These are phyloP conservation scores for Myzus persicae DNA, from an alignment of 1,140 invertebrate species.

Conservation along the genomic window DNA sequence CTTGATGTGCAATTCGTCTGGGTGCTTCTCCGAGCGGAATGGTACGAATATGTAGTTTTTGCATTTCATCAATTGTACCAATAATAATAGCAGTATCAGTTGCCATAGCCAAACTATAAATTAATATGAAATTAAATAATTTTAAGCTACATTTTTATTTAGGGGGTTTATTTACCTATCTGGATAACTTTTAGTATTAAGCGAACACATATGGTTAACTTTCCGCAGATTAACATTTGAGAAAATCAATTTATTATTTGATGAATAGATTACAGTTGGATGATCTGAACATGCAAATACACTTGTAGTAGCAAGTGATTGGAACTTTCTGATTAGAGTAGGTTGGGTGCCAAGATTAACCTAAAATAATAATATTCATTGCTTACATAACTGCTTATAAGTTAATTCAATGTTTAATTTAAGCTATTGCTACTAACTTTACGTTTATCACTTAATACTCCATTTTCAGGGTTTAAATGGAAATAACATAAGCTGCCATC, in stretches of 20 bases:
- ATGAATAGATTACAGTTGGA: slow-evolving; percentile 98
- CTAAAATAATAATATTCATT: slow-evolving; percentile 61
- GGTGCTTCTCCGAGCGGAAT: slow-evolving; percentile 94
- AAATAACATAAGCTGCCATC: slow-evolving; percentile 99
- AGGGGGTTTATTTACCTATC: slow-evolving; percentile 73
- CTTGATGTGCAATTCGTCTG: slow-evolving; percentile 92
- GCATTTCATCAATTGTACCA: slow-evolving; percentile 98
- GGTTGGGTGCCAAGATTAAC: slow-evolving; percentile 97
- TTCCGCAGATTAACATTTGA: slow-evolving; percentile 99
- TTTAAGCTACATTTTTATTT: background rate
- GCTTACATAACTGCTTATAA: background rate
- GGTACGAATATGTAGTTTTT: slow-evolving; percentile 95
- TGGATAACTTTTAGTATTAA: slow-evolving; percentile 93
- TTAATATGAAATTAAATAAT: slow-evolving; percentile 30
- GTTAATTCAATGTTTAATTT: background rate
- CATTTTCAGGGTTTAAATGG: slow-evolving; percentile 77
- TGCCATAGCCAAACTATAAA: slow-evolving; percentile 84
- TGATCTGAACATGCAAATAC: slow-evolving; percentile 99
- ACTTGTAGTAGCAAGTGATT: slow-evolving; percentile 91
- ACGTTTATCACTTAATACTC: slow-evolving; percentile 81
- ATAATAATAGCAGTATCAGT: slow-evolving; percentile 94
- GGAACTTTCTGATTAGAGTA: slow-evolving; percentile 90
- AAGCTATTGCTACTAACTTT: slow-evolving; percentile 68
- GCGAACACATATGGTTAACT: slow-evolving; percentile 97
- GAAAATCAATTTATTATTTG: slow-evolving; percentile 98